phyloP scores from a whole-genome alignment of 2,113 vertebrate species.

The Anhinga rufa region DNA sequence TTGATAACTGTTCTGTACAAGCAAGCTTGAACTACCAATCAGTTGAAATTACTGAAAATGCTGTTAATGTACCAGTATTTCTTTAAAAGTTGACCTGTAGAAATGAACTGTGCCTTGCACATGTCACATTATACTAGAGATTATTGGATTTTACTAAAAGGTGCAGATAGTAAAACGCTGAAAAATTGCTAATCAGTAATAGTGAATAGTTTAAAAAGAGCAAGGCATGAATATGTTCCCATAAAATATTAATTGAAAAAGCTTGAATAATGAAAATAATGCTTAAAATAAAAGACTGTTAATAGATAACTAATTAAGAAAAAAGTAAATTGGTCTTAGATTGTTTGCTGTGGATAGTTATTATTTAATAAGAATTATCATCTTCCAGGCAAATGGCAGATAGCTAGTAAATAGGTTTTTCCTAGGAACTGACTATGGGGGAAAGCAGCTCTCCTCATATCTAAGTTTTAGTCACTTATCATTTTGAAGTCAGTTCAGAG shows the following conservation, averaged over 20 bases:
- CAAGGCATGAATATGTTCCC: background rate
- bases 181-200: background rate
- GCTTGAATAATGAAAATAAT: slow-evolving; percentile 41
- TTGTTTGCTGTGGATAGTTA: slow-evolving; percentile 26
- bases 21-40: background rate
- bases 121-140: background rate
- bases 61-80: background rate
- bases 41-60: background rate
- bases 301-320: slow-evolving; percentile 41
- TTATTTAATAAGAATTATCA: slow-evolving; percentile 17
- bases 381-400: background rate
- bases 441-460: background rate
- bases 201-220: background rate
- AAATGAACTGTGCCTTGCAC: background rate
- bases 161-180: background rate
- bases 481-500: slow-evolving; percentile 38
- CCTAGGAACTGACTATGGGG: slow-evolving; percentile 5
- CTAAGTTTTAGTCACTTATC: slow-evolving; percentile 38
- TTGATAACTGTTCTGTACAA: background rate
- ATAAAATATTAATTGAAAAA: slow-evolving; percentile 59
- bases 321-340: slow-evolving; percentile 18
- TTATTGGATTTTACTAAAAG: background rate
- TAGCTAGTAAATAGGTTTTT: slow-evolving; percentile 13
- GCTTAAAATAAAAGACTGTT: slow-evolving; percentile 9
- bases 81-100: background rate